Base-by-base conservation (phyloP, 1,140 invertebrate genomes). In the Papilio machaon region DNA sequence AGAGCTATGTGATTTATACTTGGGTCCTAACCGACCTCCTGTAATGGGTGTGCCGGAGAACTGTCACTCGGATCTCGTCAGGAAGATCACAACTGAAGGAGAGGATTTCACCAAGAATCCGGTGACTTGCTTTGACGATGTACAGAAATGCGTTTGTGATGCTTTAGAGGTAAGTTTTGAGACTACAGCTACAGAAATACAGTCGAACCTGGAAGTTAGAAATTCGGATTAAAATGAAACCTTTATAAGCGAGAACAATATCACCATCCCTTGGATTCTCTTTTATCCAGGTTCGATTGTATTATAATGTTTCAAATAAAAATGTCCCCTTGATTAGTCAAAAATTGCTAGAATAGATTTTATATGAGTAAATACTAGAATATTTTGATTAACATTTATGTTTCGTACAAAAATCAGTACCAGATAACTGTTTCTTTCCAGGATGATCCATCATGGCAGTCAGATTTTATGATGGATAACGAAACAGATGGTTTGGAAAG, bases 51-150 rank as follows among this genome's bases (percentile, higher is more conserved):
- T 91, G 6, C 88, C 91, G 0, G 90, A 88, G 23, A 87, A 89
- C 80, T 90, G 89, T 74, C 86, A 93, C 70, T 84, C 90, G 3
- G 91, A 92, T 2, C 79, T 94, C 0, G 92, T 94, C 17, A 85
- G 93, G 35, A 92, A 91, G 43, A 93, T 94, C 70, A 94, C 92
- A 19, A 93, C 90, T 0, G 92, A 94, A 15, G 91, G 91, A 0
- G 92, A 91, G 38, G 91, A 94, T 52, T 94, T 94, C 73, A 88
- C 88, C 0, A 90, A 84, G 35, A 94, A 90, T 47, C 93, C 96
- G 70, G 97, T 98, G 84, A 95, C 94, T 5, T 98, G 98, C 96
- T 99, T 99, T 94, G 98, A 99, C 92, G 97, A 98, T 80, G 95
- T 98, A 13, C 97, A 98, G 92, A 92, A 95, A 79, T 96, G 95